Evolutionary conservation across 2,888 invertebrate species (phyloP), one percentile per base, ranked within the genome.

Genomic region (Lasioglossum zephyrum): DNA sequence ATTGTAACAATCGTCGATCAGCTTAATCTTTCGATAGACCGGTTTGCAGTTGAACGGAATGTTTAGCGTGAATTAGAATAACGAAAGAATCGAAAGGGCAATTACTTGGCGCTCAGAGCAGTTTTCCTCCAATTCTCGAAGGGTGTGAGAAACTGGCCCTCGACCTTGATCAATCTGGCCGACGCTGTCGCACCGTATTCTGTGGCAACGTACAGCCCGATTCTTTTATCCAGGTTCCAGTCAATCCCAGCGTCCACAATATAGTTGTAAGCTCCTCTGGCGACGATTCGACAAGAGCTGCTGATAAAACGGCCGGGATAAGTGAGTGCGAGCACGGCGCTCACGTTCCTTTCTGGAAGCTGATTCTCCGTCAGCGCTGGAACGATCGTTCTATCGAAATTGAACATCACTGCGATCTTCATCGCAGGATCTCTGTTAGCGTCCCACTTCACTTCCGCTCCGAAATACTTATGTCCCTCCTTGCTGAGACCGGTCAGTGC

Each of bases 351-450:
- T 0, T 95, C 94, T 0, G 86, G 36, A 4, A 73, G 26, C 1
- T 72, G 49, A n/a, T 70, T 63, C 18, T 90, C 81, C 13, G 26
- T 31, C 9, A 76, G 0, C 4, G 66, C 73, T 0, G 75, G 73
- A 5, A 70, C 39, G 31, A 16, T 31, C 11, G 87, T 80, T 91
- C 96, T 96, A 87, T 96, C 96, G 76, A 97, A 96, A 85, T 97
- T 96, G 0, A 97, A 95, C 79, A 96, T 96, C 0, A 96, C 95
- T 88, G 96, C 96, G 85, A 97, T 95, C 94, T 97, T 97, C 93
- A 97, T 97, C 73, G 97, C 96, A 0, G 98, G 98, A 95, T 98
- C 97, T 11, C 98, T 96, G 94, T 98, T 98, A 0, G 98, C 98
- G 93, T 98, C 98, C 98, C 98, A 98, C 94, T 98, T 97, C 31